These are phyloP conservation scores for Volucella zonaria DNA, from an alignment of 2,888 invertebrate species.

Conservation along the genomic window DNA sequence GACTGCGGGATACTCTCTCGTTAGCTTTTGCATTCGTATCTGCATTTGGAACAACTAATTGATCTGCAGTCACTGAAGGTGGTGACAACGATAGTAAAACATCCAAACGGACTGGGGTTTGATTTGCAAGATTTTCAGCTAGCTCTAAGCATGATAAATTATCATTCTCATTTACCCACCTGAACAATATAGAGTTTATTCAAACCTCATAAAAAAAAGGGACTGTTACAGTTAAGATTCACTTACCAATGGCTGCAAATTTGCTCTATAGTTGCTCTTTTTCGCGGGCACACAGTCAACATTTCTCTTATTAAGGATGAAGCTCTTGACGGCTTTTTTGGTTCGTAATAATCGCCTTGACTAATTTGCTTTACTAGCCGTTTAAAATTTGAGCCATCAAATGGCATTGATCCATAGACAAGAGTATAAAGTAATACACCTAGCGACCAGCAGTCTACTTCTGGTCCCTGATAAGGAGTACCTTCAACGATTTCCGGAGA, in stretches of 20 bases:
- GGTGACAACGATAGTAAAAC: conserved; percentile 92
- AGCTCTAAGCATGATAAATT: conserved; percentile 91
- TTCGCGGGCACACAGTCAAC: conserved; percentile 94
- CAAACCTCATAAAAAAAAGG: neutral
- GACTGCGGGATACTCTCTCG: conserved; percentile 85
- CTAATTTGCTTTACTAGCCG: conserved; percentile 98
- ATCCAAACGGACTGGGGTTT: conserved; percentile 95
- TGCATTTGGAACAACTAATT: conserved; percentile 87
- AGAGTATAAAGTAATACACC: conserved; percentile 98
- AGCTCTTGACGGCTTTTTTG: conserved; percentile 95
- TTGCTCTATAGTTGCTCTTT: conserved; percentile 95
- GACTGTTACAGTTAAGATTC: neutral
- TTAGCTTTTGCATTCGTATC: conserved; percentile 82
- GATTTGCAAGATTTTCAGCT: conserved; percentile 93
- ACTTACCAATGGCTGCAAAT: conserved; percentile 95
- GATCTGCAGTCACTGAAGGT: conserved; percentile 89
- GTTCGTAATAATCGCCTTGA: conserved; percentile 98
- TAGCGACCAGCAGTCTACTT: conserved; percentile 96
- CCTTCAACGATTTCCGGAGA: conserved; percentile 99
- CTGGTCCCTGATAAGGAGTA: conserved; percentile 97
- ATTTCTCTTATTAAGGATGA: conserved; percentile 96
- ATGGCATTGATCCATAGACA: conserved; percentile 99
- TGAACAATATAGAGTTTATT: conserved; percentile 71
- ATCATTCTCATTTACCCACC: conserved; percentile 96
- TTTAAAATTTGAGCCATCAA: conserved; percentile 99